Conservation (phyloP, 2,113 vertebrate species). For the Cairina moschata region DNA sequence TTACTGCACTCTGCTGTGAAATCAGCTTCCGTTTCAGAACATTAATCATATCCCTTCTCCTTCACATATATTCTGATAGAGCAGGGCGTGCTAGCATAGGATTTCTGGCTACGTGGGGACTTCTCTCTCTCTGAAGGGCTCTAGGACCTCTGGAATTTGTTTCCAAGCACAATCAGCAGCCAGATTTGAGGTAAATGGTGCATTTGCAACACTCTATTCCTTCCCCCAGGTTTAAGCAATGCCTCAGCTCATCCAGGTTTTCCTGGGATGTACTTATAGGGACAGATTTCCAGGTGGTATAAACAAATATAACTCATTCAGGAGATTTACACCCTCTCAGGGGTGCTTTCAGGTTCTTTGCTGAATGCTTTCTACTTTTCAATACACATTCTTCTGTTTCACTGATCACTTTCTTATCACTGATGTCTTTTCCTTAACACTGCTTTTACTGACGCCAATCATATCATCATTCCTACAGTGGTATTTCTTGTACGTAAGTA, state of each 20-base stretch:
- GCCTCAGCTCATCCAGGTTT: constrained; percentile 40
- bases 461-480: background rate
- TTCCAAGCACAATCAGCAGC: constrained; percentile 18
- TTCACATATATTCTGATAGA: background rate
- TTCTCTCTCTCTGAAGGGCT: background rate
- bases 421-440: background rate
- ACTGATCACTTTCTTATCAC: constrained; percentile 12
- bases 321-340: background rate
- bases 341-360: background rate
- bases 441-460: background rate
- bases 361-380: background rate
- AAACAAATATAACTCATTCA: background rate
- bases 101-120: background rate
- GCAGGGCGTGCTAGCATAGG: rapidly evolving
- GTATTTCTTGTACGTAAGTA: background rate
- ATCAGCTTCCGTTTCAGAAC: background rate
- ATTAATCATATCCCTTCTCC: background rate
- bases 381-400: constrained; percentile 21
- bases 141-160: background rate
- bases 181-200: background rate
- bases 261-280: background rate
- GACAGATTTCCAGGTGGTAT: background rate
- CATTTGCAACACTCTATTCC: constrained; percentile 11
- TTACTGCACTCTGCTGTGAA: constrained; percentile 25
- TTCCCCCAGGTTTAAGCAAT: background rate